phyloP scores from a whole-genome alignment of 2,113 vertebrate genomes.

The Ifrita kowaldi region DNA sequence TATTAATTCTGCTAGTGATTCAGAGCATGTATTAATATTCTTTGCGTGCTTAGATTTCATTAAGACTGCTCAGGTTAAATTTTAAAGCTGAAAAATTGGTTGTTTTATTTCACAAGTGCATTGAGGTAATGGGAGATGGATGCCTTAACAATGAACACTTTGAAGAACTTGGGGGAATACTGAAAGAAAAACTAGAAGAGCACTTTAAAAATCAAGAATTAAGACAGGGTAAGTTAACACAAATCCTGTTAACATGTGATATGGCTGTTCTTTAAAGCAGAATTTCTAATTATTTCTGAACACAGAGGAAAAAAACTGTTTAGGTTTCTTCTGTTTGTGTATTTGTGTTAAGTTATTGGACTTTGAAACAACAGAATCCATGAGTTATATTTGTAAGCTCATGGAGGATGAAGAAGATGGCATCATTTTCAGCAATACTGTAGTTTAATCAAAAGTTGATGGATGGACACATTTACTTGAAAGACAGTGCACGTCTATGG shows the following conservation, averaged over 20 bases:
- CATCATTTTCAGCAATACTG: neutral
- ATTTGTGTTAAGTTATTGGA: neutral
- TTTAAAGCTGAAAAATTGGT: neutral
- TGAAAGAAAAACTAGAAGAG: conserved; percentile 95
- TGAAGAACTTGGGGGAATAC: conserved; percentile 92
- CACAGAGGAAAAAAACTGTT: neutral
- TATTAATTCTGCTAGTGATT: neutral
- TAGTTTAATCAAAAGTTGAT: neutral
- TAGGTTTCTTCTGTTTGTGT: neutral
- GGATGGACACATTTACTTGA: neutral
- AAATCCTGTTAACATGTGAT: neutral
- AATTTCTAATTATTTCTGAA: neutral
- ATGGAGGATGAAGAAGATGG: neutral
- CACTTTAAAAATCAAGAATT: conserved; percentile 99
- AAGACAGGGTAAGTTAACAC: conserved; percentile 82
- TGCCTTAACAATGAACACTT: conserved; percentile 96
- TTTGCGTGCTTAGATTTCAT: neutral
- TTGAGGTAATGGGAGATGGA: conserved; percentile 96
- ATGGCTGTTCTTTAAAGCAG: neutral
- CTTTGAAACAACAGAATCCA: neutral
- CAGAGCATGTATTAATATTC: neutral
- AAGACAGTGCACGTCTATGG: neutral
- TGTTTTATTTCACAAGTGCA: conserved; percentile 76
- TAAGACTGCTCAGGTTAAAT: neutral
- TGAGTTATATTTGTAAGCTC: neutral